Conservation (phyloP, 2,797 vertebrate species). For the Cuniculus paca region DNA sequence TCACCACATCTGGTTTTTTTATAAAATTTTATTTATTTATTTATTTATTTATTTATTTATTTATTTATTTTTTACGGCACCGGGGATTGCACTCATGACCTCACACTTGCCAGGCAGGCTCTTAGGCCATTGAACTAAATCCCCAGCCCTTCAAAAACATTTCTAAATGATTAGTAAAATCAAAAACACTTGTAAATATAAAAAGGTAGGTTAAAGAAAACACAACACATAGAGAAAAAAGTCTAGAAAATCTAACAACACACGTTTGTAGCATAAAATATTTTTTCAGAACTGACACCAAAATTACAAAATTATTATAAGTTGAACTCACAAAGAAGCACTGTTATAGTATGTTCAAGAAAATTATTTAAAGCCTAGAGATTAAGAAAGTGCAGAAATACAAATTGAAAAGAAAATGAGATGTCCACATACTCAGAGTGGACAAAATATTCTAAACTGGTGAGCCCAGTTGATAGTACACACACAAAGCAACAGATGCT, state of each 20-base stretch:
- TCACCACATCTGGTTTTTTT: too few species aligned
- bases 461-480: neutral
- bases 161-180: too few species aligned
- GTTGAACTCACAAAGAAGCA: neutral
- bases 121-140: too few species aligned
- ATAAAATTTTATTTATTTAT: too few species aligned
- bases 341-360: neutral
- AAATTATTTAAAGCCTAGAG: neutral
- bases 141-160: too few species aligned
- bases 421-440: too few species aligned
- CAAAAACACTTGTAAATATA: neutral
- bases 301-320: neutral
- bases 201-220: neutral
- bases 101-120: too few species aligned
- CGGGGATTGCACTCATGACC: too few species aligned
- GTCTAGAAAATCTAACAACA: neutral
- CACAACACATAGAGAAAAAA: neutral
- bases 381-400: neutral
- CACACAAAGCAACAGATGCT: neutral
- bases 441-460: neutral
- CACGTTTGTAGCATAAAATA: neutral
- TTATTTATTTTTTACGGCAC: too few species aligned
- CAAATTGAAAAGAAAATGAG: neutral
- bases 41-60: too few species aligned
- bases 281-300: neutral